A percentile compares a stretch with the other conserved stretches of the same genome.
phyloP scores from a whole-genome alignment of 2,797 vertebrate genomes.

The Xyrichtys novacula region DNA sequence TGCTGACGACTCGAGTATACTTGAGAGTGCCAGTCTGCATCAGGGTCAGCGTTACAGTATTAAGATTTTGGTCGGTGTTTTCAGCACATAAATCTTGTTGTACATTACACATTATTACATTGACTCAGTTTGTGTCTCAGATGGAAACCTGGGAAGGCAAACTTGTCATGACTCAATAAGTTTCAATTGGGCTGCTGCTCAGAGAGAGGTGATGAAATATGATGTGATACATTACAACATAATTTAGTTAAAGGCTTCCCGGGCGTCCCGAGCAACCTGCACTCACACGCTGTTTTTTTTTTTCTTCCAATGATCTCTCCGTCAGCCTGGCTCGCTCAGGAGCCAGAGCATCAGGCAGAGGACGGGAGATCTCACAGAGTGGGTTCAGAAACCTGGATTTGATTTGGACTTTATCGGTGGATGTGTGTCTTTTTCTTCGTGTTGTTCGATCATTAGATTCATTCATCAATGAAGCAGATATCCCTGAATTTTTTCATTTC shows the following conservation, averaged over 20 bases:
- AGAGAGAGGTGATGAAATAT: slow-evolving; percentile 52
- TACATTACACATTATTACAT: slow-evolving; percentile 38
- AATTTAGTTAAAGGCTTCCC: slow-evolving; percentile 44
- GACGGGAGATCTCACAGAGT: slow-evolving; percentile 3
- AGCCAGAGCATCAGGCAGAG: slow-evolving; percentile 7
- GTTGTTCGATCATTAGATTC: too few relatives aligned
- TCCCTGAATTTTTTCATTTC: too few relatives aligned
- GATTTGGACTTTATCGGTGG: background rate
- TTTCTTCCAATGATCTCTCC: slow-evolving; percentile 22
- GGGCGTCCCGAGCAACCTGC: background rate
- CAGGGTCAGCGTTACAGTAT: slow-evolving; percentile 14
- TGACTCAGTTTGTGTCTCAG: slow-evolving; percentile 30
- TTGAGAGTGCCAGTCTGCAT: background rate
- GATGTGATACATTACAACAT: slow-evolving; percentile 46
- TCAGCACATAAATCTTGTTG: slow-evolving; percentile 4
- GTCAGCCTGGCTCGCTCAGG: slow-evolving; percentile 15
- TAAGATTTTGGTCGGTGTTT: slow-evolving; percentile 7
- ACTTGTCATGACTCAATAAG: slow-evolving; percentile 38
- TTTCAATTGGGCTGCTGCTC: slow-evolving; percentile 43
- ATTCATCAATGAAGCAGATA: too few relatives aligned
- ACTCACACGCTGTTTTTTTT: slow-evolving; percentile 20
- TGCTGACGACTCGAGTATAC: background rate
- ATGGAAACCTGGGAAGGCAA: slow-evolving; percentile 41
- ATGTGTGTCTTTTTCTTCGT: slow-evolving; percentile 7
- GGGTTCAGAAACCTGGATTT: background rate